These are phyloP conservation scores for Perdita meconis DNA, from an alignment of 2,888 invertebrate species.

Conservation along the genomic window DNA sequence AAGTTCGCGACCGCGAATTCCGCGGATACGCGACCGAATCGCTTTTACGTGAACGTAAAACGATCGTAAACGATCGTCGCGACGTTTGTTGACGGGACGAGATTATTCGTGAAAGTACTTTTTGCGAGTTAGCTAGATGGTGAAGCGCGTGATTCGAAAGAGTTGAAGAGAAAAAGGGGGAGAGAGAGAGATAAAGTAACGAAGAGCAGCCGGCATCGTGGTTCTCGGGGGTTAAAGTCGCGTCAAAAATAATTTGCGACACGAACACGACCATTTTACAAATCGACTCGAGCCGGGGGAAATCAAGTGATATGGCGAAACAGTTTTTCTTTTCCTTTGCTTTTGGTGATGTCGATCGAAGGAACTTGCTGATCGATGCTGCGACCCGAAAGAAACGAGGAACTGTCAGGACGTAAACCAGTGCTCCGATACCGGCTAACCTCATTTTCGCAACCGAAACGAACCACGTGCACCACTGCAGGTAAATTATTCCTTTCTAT, in stretches of 20 bases:
- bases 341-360: constrained; percentile 57
- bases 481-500: constrained; percentile 48
- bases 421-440: constrained; percentile 59
- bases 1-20: no score
- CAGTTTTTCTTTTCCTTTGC: constrained; percentile 17
- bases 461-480: constrained; percentile 66
- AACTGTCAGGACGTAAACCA: constrained; percentile 51
- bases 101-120: constrained; percentile 31
- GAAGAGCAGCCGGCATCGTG: neutral
- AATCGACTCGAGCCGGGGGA: constrained; percentile 5
- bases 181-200: neutral
- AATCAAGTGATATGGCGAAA: constrained; percentile 58
- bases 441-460: constrained; percentile 41
- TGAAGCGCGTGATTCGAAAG: constrained; percentile 8
- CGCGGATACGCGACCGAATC: no score
- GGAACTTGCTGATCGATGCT: constrained; percentile 36
- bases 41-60: no score
- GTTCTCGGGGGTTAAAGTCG: constrained; percentile 44
- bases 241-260: constrained; percentile 52
- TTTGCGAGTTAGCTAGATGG: constrained; percentile 30
- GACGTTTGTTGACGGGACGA: neutral
- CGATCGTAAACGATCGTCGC: constrained; percentile 15
- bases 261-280: constrained; percentile 20
- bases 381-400: constrained; percentile 35
- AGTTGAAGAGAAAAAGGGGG: neutral